Conservation (phyloP, 2,113 vertebrate species). For the Danionella cerebrum region DNA sequence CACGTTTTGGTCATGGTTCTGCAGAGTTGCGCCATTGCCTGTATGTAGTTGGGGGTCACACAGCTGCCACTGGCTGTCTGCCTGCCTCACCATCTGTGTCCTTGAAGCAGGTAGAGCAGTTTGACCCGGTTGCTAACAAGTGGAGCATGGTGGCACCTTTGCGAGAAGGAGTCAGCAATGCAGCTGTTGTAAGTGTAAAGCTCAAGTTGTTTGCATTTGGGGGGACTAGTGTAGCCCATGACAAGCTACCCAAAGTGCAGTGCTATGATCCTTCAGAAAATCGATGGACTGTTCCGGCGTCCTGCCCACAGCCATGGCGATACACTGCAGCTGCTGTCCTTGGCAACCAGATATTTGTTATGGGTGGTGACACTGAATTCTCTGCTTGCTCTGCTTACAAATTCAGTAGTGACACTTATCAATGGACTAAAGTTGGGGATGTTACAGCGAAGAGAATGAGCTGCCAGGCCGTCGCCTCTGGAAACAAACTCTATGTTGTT, state of each 20-base stretch:
- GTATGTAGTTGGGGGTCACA: conserved; percentile 76
- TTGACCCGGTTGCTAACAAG: conserved; percentile 72
- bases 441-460: conserved; percentile 76
- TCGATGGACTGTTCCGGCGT: conserved; percentile 71
- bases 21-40: conserved; percentile 74
- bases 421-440: conserved; percentile 79
- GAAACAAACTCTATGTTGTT: conserved; percentile 77
- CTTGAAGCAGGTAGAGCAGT: conserved; percentile 78
- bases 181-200: conserved; percentile 75
- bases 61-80: conserved; percentile 69
- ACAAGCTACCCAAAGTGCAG: conserved; percentile 76
- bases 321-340: conserved; percentile 75
- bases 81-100: conserved; percentile 77
- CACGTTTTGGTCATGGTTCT: conserved; percentile 75
- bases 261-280: conserved; percentile 76
- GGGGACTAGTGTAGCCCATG: conserved; percentile 73
- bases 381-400: conserved; percentile 77
- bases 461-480: conserved; percentile 77
- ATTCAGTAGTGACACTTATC: conserved; percentile 75
- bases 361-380: conserved; percentile 76
- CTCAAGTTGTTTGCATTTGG: conserved; percentile 77
- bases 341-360: conserved; percentile 75
- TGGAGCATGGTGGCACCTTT: conserved; percentile 78
- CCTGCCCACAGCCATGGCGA: conserved; percentile 76
- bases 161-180: conserved; percentile 75